These are phyloP conservation scores for Ceratitis capitata DNA, from an alignment of 1,140 invertebrate species.

Conservation along the genomic window DNA sequence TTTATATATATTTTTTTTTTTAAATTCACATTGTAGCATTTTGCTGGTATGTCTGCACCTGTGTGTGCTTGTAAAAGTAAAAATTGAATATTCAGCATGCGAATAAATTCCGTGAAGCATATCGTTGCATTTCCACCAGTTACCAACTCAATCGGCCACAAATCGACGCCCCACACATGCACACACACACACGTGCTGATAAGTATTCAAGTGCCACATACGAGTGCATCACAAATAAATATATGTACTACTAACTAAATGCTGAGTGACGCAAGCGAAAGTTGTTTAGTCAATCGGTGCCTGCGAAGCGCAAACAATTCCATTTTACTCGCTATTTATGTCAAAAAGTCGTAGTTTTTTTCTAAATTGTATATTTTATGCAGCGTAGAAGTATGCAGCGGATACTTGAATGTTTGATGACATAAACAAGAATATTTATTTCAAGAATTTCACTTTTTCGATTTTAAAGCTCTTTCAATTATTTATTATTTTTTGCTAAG, in stretches of 20 bases:
- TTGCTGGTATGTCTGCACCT: too few species aligned
- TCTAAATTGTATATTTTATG: not conserved
- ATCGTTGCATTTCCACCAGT: not conserved
- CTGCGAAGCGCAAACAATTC: not conserved
- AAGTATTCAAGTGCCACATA: too few species aligned
- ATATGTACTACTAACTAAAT: not conserved
- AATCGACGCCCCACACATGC: not conserved
- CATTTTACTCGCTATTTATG: not conserved
- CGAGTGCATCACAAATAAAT: too few species aligned
- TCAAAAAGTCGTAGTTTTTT: not conserved
- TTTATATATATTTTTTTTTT: too few species aligned
- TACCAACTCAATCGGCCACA: not conserved
- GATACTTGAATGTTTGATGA: constrained; percentile 11
- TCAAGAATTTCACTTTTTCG: too few species aligned
- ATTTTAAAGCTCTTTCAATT: too few species aligned
- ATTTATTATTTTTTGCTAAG: too few species aligned
- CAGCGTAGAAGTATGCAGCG: not conserved
- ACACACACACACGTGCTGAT: not conserved
- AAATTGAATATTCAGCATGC: not conserved
- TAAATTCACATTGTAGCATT: too few species aligned
- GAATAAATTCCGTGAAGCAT: not conserved
- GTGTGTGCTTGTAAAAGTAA: not conserved
- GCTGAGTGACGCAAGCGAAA: too few species aligned
- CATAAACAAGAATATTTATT: constrained; percentile 16
- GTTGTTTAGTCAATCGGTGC: not conserved